Percentiles rank a stretch among this genome's conserved stretches.
These are phyloP conservation scores for Heliconius erato DNA, from an alignment of 2,888 invertebrate genomes.

Conservation along the genomic window DNA sequence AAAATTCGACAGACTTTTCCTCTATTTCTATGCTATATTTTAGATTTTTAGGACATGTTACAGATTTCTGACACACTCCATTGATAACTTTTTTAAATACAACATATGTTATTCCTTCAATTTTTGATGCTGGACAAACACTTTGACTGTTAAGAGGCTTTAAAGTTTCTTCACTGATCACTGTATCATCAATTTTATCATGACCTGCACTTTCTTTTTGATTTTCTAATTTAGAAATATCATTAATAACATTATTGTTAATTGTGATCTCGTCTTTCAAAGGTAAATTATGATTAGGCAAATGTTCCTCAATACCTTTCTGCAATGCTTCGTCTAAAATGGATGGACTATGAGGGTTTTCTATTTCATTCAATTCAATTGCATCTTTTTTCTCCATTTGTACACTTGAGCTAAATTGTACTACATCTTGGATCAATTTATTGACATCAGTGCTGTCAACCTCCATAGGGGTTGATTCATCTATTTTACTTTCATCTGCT, in stretches of 20 bases:
- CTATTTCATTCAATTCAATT: slow-evolving; percentile 59
- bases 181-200: slow-evolving; percentile 26
- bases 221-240: neutral
- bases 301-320: slow-evolving; percentile 74
- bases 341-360: slow-evolving; percentile 76
- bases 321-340: slow-evolving; percentile 76
- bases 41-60: slow-evolving; percentile 78
- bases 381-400: slow-evolving; percentile 52
- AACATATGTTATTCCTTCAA: slow-evolving; percentile 67
- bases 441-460: slow-evolving; percentile 63
- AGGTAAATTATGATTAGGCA: slow-evolving; percentile 55
- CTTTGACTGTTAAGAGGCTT: slow-evolving; percentile 51
- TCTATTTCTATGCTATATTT: slow-evolving; percentile 77
- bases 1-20: slow-evolving; percentile 75
- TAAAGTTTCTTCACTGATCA: slow-evolving; percentile 27
- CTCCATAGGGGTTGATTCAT: slow-evolving; percentile 48
- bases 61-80: slow-evolving; percentile 72
- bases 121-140: slow-evolving; percentile 50
- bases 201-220: slow-evolving; percentile 14
- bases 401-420: slow-evolving; percentile 59
- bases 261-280: slow-evolving; percentile 39
- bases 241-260: slow-evolving; percentile 31
- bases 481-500: slow-evolving; percentile 57
- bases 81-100: slow-evolving; percentile 74
- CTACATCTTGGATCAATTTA: slow-evolving; percentile 66